These are phyloP conservation scores for Chelonia mydas DNA, from an alignment of 2,797 vertebrate genomes.

Conservation along the genomic window DNA sequence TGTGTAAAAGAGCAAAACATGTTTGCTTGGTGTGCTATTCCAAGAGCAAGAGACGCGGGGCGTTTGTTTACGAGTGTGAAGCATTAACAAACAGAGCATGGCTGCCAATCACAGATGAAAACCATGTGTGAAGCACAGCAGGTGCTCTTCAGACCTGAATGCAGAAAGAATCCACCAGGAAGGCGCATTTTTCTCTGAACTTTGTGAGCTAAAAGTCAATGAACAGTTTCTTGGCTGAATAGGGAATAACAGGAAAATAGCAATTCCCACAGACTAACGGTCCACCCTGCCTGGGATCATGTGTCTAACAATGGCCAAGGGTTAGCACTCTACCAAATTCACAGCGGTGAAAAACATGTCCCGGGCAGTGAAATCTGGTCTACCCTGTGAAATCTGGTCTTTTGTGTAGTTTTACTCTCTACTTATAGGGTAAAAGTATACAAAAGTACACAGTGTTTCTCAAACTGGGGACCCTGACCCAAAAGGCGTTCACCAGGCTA, in stretches of 20 bases:
- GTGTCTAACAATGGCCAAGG: not conserved
- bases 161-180: not conserved
- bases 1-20: conserved; percentile 29
- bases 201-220: not conserved
- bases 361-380: too few species aligned
- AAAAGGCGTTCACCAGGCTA: too few species aligned
- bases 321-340: too few species aligned
- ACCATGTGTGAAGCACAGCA: conserved; percentile 34
- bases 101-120: not conserved
- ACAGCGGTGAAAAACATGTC: too few species aligned
- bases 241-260: conserved; percentile 11
- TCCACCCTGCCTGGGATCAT: not conserved
- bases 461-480: too few species aligned
- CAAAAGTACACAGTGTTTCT: too few species aligned
- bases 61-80: conserved; percentile 21
- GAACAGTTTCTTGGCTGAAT: not conserved
- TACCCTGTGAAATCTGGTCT: too few species aligned
- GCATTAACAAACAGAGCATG: not conserved
- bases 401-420: too few species aligned
- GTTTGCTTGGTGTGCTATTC: conserved; percentile 37
- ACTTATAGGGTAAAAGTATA: too few species aligned
- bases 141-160: conserved; percentile 48
- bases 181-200: not conserved
- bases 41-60: accelerated
- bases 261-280: not conserved